phyloP scores from a whole-genome alignment of 1,140 invertebrate genomes.

The Temnothorax nylanderi region DNA sequence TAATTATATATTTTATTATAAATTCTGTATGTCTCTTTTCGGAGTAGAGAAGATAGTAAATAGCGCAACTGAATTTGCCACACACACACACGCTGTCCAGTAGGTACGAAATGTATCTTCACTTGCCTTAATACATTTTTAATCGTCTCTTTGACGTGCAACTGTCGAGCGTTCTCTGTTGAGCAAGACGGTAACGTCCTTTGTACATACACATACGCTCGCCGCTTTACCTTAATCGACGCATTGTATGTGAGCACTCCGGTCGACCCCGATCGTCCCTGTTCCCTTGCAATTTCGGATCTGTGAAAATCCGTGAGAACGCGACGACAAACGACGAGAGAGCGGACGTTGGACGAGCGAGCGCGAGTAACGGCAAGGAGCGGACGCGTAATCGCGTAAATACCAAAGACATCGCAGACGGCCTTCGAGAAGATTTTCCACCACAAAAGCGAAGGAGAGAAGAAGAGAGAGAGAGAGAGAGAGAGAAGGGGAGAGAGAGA shows the following conservation, averaged over 20 bases:
- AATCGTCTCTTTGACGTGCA: constrained; percentile 36
- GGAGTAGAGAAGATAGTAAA: background rate
- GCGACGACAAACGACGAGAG: constrained; percentile 23
- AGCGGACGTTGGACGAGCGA: background rate
- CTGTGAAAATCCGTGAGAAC: constrained; percentile 53
- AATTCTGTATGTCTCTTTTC: background rate
- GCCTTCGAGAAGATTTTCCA: constrained; percentile 49
- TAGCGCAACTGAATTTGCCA: background rate
- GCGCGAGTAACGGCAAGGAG: constrained; percentile 24
- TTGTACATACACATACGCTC: constrained; percentile 40
- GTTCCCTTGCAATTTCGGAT: constrained; percentile 28
- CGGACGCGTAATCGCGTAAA: constrained; percentile 53
- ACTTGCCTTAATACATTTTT: constrained; percentile 36
- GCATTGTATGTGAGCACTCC: constrained; percentile 24
- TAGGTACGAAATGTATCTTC: background rate
- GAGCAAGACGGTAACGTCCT: constrained; percentile 24
- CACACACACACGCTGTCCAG: background rate
- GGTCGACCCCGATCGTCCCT: background rate
- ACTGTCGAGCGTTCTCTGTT: constrained; percentile 3
- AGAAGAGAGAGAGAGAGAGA: background rate
- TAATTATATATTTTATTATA: no score
- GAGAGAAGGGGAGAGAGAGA: no score
- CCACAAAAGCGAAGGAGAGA: constrained; percentile 11
- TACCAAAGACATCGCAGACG: constrained; percentile 49
- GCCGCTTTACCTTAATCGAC: constrained; percentile 46